These are phyloP conservation scores for Agelaius phoeniceus DNA, from an alignment of 2,113 vertebrate species.

Conservation along the genomic window DNA sequence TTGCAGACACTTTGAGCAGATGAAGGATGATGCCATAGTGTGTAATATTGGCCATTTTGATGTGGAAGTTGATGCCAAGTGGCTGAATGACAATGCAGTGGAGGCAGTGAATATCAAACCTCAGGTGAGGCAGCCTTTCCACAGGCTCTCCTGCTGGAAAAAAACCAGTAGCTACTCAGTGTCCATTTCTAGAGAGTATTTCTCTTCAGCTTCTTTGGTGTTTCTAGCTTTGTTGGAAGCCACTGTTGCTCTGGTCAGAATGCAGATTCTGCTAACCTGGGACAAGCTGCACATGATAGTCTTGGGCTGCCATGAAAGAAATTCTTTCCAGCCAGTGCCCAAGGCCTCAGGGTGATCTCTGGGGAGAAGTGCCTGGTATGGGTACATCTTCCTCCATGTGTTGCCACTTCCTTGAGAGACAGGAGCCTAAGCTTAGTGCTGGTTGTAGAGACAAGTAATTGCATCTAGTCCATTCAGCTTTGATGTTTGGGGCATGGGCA, in stretches of 20 bases:
- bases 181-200: neutral
- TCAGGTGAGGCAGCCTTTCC: slow-evolving; percentile 79
- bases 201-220: neutral
- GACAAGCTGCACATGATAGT: neutral
- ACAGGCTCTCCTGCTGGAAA: neutral
- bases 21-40: slow-evolving; percentile 96
- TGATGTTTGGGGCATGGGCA: neutral
- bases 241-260: neutral
- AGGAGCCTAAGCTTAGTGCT: neutral
- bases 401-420: neutral
- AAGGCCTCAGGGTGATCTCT: neutral
- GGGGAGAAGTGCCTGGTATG: neutral
- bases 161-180: neutral
- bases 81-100: slow-evolving; percentile 88
- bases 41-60: slow-evolving; percentile 99
- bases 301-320: neutral
- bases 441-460: neutral
- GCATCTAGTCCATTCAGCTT: neutral
- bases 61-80: slow-evolving; percentile 93
- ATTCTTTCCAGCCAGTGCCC: neutral
- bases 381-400: neutral
- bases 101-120: slow-evolving; percentile 92
- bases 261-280: neutral
- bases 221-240: neutral
- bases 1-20: slow-evolving; percentile 91